phyloP scores from a whole-genome alignment of 1,140 invertebrate genomes.

The Rhopalosiphum maidis region DNA sequence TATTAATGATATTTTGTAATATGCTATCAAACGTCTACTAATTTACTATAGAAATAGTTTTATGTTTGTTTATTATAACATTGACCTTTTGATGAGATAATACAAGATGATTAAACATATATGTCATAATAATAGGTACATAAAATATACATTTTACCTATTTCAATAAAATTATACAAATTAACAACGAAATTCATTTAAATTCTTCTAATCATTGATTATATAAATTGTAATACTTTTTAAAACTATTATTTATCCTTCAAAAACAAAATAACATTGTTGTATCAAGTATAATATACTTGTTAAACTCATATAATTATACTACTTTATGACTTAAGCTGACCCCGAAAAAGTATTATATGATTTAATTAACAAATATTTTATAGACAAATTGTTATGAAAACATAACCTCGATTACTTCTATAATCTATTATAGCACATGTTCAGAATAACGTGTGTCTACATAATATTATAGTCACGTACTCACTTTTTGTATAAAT shows the following conservation, averaged over 20 bases:
- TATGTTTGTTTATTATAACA: background rate
- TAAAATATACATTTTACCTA: background rate
- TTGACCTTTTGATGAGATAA: constrained; percentile 15
- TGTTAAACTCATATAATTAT: constrained; percentile 16
- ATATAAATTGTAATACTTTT: background rate
- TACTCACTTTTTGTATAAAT: background rate
- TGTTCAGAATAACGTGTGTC: background rate
- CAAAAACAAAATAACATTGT: background rate
- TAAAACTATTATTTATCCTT: constrained; percentile 23
- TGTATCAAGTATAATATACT: constrained; percentile 1
- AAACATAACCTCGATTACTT: constrained; percentile 18
- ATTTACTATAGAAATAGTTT: background rate
- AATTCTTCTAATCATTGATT: constrained; percentile 5
- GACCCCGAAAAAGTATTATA: constrained; percentile 32
- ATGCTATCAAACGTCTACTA: background rate
- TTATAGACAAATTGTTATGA: constrained; percentile 29
- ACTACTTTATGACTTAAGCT: background rate
- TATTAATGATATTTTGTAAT: background rate
- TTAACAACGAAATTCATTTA: background rate
- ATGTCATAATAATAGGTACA: background rate
- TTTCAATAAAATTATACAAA: background rate
- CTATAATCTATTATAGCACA: background rate
- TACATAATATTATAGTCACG: background rate
- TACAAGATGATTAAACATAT: background rate
- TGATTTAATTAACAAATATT: constrained; percentile 16